phyloP scores from a whole-genome alignment of 2,888 invertebrate species.

The Hirtodrosophila cameraria region DNA sequence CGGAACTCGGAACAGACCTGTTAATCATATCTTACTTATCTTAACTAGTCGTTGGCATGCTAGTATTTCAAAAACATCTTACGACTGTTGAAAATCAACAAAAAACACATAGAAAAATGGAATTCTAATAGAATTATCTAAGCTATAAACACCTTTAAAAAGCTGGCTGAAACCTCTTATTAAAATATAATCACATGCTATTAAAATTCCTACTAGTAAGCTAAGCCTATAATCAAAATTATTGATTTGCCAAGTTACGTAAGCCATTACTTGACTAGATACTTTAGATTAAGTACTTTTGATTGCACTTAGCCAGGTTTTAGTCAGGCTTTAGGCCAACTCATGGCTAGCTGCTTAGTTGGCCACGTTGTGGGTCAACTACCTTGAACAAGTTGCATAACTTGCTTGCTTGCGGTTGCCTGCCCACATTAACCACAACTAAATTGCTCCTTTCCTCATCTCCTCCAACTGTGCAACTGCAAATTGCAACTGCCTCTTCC shows the following conservation, averaged over 20 bases:
- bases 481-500: conserved; percentile 5
- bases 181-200: background rate
- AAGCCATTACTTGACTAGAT: conserved; percentile 9
- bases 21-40: no score
- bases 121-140: no score
- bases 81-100: no score
- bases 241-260: conserved; percentile 20
- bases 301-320: background rate
- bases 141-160: no score
- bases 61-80: no score
- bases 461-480: conserved; percentile 7
- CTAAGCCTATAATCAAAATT: conserved; percentile 11
- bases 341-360: background rate
- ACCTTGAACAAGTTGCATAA: conserved; percentile 46
- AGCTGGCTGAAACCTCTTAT: no score
- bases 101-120: no score
- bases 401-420: conserved; percentile 12
- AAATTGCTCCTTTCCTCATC: conserved; percentile 23
- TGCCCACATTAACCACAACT: conserved; percentile 30
- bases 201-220: background rate
- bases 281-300: background rate
- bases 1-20: no score
- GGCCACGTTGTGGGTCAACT: conserved; percentile 24
- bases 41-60: no score
- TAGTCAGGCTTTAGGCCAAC: no score